Evolutionary conservation across 92 coral and sea anemone species (phyloP).

Genomic region (Zoanthus solanderi): DNA sequence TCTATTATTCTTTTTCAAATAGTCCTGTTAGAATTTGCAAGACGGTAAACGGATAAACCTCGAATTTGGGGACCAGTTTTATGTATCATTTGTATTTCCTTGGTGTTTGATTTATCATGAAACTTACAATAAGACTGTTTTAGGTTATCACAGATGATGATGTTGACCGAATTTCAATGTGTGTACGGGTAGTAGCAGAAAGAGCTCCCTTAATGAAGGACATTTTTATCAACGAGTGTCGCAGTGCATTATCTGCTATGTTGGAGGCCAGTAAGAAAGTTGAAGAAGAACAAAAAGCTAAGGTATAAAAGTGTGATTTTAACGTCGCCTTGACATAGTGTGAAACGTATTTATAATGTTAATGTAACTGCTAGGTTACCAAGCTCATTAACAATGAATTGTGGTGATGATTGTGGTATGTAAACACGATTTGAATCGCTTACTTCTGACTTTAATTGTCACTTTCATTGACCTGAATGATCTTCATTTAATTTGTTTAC

Average conservation of each 20-base stretch:
- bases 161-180: conserved; percentile 98
- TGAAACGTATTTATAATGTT: neutral
- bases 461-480: too few relatives aligned
- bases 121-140: neutral
- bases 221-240: conserved; percentile 95
- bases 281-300: conserved; percentile 78
- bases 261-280: conserved; percentile 91
- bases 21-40: too few relatives aligned
- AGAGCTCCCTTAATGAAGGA: conserved; percentile 93
- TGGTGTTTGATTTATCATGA: neutral
- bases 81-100: too few relatives aligned
- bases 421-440: too few relatives aligned
- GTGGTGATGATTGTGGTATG: too few relatives aligned
- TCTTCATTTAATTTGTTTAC: too few relatives aligned
- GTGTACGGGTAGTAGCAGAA: conserved; percentile 96
- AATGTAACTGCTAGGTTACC: too few relatives aligned
- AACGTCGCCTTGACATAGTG: neutral
- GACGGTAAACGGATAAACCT: too few relatives aligned
- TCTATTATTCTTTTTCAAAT: too few relatives aligned
- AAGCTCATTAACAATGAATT: too few relatives aligned
- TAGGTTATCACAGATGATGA: conserved; percentile 98
- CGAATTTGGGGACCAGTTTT: too few relatives aligned
- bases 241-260: conserved; percentile 94
- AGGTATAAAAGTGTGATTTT: conserved; percentile 49
- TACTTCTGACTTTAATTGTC: too few relatives aligned